These are phyloP conservation scores for Craniophora ligustri DNA, from an alignment of 2,888 invertebrate species.

Conservation along the genomic window DNA sequence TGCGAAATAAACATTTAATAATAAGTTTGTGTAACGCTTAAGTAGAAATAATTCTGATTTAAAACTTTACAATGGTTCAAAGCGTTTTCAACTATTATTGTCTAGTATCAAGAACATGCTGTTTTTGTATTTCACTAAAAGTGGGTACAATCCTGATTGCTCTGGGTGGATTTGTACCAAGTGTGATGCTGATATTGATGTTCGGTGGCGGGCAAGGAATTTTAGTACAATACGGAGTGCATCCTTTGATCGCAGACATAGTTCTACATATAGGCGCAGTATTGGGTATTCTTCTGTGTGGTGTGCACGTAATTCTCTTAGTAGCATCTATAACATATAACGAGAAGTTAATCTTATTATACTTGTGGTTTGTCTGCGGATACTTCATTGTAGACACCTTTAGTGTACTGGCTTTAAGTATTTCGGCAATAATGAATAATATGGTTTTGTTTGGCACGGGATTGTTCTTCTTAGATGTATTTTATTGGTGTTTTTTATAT, in stretches of 20 bases:
- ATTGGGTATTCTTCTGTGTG: constrained; percentile 62
- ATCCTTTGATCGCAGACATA: constrained; percentile 30
- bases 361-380: constrained; percentile 63
- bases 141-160: constrained; percentile 66
- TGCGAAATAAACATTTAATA: background rate
- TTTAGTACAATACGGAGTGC: constrained; percentile 51
- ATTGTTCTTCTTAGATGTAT: constrained; percentile 46
- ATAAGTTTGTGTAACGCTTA: background rate
- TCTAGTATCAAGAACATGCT: constrained; percentile 60
- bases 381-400: constrained; percentile 62
- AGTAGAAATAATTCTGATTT: background rate
- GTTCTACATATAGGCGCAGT: constrained; percentile 61
- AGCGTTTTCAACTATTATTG: constrained; percentile 53
- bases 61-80: constrained; percentile 35
- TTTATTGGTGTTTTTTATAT: constrained; percentile 65
- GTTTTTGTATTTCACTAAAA: constrained; percentile 63
- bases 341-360: constrained; percentile 66
- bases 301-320: constrained; percentile 60
- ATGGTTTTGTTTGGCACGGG: constrained; percentile 35
- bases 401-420: constrained; percentile 44
- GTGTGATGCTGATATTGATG: constrained; percentile 56
- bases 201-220: constrained; percentile 45
- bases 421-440: constrained; percentile 40
- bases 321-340: constrained; percentile 64
- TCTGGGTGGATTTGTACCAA: constrained; percentile 59